phyloP scores from a whole-genome alignment of 2,113 vertebrate genomes.

The Morone chrysops region DNA sequence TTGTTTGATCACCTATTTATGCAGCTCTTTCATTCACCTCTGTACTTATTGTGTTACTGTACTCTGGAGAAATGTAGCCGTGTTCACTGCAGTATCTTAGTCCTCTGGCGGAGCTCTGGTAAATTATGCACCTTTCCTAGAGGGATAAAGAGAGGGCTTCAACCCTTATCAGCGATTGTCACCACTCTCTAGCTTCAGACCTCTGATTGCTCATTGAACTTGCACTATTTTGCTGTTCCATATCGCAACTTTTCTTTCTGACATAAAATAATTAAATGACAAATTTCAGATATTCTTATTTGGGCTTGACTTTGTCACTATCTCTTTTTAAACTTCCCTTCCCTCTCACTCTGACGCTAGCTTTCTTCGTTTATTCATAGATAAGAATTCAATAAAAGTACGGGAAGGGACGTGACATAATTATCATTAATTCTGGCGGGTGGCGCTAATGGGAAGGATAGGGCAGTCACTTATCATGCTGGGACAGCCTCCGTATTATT shows the following conservation, averaged over 20 bases:
- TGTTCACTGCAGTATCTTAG: conserved; percentile 30
- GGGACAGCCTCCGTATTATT: conserved; percentile 90
- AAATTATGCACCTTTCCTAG: conserved; percentile 53
- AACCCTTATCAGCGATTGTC: conserved; percentile 64
- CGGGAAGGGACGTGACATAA: conserved; percentile 88
- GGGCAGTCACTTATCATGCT: conserved; percentile 90
- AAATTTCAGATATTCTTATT: conserved; percentile 69
- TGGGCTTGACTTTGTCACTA: conserved; percentile 67
- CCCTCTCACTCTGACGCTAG: conserved; percentile 47
- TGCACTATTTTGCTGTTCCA: conserved; percentile 46
- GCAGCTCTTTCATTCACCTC: not conserved
- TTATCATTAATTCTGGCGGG: conserved; percentile 93
- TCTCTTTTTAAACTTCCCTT: conserved; percentile 65
- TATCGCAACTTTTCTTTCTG: conserved; percentile 57
- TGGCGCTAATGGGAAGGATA: conserved; percentile 86
- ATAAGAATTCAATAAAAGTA: conserved; percentile 95
- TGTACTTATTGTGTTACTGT: conserved; percentile 30
- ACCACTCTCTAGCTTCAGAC: conserved; percentile 49
- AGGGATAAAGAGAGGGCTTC: conserved; percentile 39
- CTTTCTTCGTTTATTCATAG: conserved; percentile 77
- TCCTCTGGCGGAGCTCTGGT: conserved; percentile 23
- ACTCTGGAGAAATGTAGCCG: conserved; percentile 1
- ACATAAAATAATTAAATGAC: conserved; percentile 70
- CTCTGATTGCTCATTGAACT: conserved; percentile 69
- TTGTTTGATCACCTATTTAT: not conserved